These are phyloP conservation scores for Danionella cerebrum DNA, from an alignment of 2,113 vertebrate species.

Conservation along the genomic window DNA sequence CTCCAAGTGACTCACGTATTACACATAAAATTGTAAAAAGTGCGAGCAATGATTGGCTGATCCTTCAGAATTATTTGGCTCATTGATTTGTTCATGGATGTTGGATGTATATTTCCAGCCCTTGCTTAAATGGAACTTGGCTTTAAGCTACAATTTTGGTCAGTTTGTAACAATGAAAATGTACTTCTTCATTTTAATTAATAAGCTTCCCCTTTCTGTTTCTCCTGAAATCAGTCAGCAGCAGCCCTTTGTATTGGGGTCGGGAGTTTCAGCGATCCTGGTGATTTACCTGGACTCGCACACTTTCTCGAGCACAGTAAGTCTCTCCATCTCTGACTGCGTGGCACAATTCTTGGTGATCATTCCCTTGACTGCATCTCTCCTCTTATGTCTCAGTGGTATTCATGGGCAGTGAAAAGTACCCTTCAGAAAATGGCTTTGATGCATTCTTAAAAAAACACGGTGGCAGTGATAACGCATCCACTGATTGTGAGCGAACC, in stretches of 20 bases:
- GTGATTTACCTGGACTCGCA: conserved; percentile 30
- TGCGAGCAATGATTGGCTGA: no score
- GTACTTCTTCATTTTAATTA: no score
- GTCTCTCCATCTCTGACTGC: neutral
- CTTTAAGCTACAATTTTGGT: no score
- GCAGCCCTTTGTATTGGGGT: conserved; percentile 26
- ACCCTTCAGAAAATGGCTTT: conserved; percentile 63
- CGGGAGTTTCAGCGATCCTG: conserved; percentile 27
- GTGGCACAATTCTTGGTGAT: neutral
- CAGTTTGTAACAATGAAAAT: no score
- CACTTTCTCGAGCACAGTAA: conserved; percentile 36
- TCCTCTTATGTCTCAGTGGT: conserved; percentile 18
- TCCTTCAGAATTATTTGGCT: no score
- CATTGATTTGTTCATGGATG: no score
- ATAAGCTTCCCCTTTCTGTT: neutral
- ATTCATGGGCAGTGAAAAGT: conserved; percentile 34
- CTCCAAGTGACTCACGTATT: no score
- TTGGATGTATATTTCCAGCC: no score
- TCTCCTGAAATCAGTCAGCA: conserved; percentile 9
- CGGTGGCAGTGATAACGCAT: conserved; percentile 90
- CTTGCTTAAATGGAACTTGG: no score
- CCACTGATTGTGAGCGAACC: conserved; percentile 91
- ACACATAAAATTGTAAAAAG: no score
- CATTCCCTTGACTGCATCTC: neutral
- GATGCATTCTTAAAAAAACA: conserved; percentile 94